A percentile compares a stretch with the other conserved stretches of the same genome.
Evolutionary conservation across 1,140 invertebrate genomes (phyloP).

Genomic region (Drosophila sp.): DNA sequence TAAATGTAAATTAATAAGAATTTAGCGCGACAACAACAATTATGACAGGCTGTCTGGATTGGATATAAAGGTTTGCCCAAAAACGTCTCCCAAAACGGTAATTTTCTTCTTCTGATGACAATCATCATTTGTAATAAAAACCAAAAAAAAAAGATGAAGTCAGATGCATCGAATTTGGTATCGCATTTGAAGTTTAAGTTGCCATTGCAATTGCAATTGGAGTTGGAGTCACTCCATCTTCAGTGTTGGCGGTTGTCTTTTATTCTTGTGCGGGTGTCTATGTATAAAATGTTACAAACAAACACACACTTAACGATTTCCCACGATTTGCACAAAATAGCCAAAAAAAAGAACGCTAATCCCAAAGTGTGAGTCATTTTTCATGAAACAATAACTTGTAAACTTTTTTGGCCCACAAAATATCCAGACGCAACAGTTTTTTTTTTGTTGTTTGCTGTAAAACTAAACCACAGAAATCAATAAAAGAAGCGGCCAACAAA

Average conservation of each 20-base stretch:
- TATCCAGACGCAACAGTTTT: slow-evolving; percentile 50
- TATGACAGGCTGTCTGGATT: slow-evolving; percentile 45
- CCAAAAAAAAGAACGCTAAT: slow-evolving; percentile 33
- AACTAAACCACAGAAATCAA: slow-evolving; percentile 78
- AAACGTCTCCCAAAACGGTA: slow-evolving; percentile 27
- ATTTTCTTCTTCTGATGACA: background rate
- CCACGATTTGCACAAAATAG: slow-evolving; percentile 64
- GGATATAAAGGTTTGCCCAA: slow-evolving; percentile 58
- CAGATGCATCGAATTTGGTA: background rate
- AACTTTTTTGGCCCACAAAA: slow-evolving; percentile 46
- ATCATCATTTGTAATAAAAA: slow-evolving; percentile 7
- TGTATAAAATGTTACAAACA: slow-evolving; percentile 57
- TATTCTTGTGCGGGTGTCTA: slow-evolving; percentile 58
- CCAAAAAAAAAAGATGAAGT: slow-evolving; percentile 7
- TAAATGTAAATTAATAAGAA: slow-evolving; percentile 70
- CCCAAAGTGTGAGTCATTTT: slow-evolving; percentile 64
- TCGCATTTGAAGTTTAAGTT: background rate
- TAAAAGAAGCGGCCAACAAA: slow-evolving; percentile 63
- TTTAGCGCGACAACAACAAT: slow-evolving; percentile 58
- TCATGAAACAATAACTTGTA: slow-evolving; percentile 75
- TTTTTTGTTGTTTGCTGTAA: slow-evolving; percentile 23
- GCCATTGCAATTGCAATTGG: slow-evolving; percentile 6
- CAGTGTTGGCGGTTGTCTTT: slow-evolving; percentile 48
- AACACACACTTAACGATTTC: slow-evolving; percentile 60
- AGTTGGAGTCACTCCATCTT: slow-evolving; percentile 25